These are phyloP conservation scores for Mustela lutreola DNA, from an alignment of 2,113 vertebrate species.

Conservation along the genomic window DNA sequence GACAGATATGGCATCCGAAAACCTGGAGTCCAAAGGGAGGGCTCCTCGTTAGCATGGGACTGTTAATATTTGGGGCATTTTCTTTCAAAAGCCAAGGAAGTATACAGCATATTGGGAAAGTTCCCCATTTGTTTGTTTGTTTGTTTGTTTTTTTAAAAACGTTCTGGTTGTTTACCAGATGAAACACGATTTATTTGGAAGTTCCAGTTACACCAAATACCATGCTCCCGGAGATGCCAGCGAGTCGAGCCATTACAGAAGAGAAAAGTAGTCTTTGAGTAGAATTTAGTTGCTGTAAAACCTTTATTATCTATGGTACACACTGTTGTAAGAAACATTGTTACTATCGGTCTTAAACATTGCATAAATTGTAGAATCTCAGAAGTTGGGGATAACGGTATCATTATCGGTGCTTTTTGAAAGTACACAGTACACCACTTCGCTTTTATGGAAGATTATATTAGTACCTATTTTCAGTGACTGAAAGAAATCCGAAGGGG, in stretches of 20 bases:
- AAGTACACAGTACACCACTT: neutral
- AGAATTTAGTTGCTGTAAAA: conserved; percentile 35
- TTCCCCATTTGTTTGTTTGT: neutral
- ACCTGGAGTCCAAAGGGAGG: neutral
- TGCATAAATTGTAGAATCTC: conserved; percentile 15
- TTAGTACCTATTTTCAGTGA: neutral
- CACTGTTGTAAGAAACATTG: neutral
- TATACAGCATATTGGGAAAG: neutral
- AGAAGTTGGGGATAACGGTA: neutral
- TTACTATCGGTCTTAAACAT: neutral
- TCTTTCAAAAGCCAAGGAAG: neutral
- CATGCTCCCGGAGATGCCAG: neutral
- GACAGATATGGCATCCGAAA: neutral
- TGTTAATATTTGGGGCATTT: neutral
- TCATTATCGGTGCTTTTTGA: neutral
- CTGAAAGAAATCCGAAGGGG: neutral
- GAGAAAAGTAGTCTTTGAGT: conserved; percentile 11
- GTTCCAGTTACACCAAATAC: conserved; percentile 24
- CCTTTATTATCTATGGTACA: neutral
- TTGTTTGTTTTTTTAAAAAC: neutral
- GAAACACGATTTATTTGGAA: conserved; percentile 16
- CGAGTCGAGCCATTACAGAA: neutral
- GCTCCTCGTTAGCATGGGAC: neutral
- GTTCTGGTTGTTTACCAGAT: conserved; percentile 35
- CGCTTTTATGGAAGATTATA: neutral